These are phyloP conservation scores for Vidua chalybeata DNA, from an alignment of 2,113 vertebrate species.

Conservation along the genomic window DNA sequence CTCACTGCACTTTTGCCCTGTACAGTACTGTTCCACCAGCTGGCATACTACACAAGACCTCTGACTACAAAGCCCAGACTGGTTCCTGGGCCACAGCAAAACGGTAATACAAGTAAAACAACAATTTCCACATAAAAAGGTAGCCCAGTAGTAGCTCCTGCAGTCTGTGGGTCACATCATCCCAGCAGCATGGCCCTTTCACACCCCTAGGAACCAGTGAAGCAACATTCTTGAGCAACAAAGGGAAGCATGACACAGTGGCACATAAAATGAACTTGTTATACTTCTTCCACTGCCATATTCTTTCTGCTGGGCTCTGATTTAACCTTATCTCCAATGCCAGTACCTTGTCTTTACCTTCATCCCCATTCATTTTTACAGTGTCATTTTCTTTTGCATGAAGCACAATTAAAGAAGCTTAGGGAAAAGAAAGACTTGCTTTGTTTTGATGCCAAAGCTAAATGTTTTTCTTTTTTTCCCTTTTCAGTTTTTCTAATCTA, in stretches of 20 bases:
- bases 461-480: background rate
- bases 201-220: conserved; percentile 59
- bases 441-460: conserved; percentile 5
- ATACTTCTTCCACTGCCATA: conserved; percentile 16
- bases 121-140: conserved; percentile 3
- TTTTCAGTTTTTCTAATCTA: background rate
- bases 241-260: conserved; percentile 37
- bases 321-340: background rate
- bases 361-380: background rate
- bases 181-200: conserved; percentile 15
- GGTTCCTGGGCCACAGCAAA: background rate
- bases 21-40: background rate
- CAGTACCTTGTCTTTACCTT: background rate
- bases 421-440: background rate
- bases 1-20: background rate
- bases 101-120: background rate
- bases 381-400: background rate
- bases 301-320: background rate
- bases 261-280: conserved; percentile 41
- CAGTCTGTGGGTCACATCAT: conserved; percentile 31
- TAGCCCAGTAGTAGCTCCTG: background rate
- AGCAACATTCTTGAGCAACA: conserved; percentile 59
- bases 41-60: background rate
- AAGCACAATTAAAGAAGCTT: background rate
- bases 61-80: background rate